Evolutionary conservation across 2,797 vertebrate species (phyloP).

Genomic region (Pseudochirops corinnae): DNA sequence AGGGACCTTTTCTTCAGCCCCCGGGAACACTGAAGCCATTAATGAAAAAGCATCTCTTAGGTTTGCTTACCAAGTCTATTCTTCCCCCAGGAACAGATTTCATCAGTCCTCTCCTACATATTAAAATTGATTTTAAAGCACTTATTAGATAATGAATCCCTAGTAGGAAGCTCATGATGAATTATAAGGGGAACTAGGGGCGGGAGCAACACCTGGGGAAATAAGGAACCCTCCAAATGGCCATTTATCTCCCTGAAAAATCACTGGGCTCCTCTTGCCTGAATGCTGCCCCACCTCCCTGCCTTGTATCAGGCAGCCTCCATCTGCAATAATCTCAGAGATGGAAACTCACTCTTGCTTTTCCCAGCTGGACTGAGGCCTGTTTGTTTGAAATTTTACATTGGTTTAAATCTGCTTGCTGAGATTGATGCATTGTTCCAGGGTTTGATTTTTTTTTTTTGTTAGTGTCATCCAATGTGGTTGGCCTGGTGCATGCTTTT

Average conservation of each 20-base stretch:
- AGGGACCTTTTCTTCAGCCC: neutral
- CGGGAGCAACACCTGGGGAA: neutral
- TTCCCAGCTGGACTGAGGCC: neutral
- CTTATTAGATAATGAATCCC: constrained; percentile 15
- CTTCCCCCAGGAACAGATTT: constrained; percentile 29
- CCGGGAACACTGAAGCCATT: neutral
- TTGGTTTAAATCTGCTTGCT: constrained; percentile 36
- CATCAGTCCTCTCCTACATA: neutral
- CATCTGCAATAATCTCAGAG: constrained; percentile 32
- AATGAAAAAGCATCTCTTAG: rapidly evolving
- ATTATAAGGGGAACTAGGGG: constrained; percentile 22
- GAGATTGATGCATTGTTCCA: neutral
- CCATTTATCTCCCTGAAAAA: neutral
- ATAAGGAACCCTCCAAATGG: neutral
- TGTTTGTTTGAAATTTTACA: neutral
- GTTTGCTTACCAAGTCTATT: neutral
- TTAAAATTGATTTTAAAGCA: constrained; percentile 58
- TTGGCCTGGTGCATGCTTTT: constrained; percentile 64
- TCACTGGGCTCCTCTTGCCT: constrained; percentile 8
- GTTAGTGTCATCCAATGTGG: neutral
- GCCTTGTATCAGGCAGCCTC: neutral
- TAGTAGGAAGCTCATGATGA: constrained; percentile 11
- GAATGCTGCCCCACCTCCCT: neutral
- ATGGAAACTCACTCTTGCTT: neutral
- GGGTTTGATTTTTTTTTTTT: constrained; percentile 38